Percentiles rank a stretch among this genome's conserved stretches.
Evolutionary conservation across 2,888 invertebrate genomes (phyloP).

Genomic region (Drepanosiphum platanoidis): DNA sequence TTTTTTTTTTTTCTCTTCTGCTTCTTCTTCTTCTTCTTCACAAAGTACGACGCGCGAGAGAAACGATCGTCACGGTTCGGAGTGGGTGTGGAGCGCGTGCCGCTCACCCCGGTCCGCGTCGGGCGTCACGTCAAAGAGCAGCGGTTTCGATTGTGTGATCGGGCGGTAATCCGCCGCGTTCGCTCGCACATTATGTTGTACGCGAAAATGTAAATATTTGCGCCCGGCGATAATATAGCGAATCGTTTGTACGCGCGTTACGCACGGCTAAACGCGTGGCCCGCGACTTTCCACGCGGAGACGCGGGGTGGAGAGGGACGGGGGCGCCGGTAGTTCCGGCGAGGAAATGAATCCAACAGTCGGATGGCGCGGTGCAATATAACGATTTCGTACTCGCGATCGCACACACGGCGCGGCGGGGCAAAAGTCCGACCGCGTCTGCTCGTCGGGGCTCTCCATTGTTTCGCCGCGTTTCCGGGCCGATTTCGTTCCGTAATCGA

Average conservation of each 20-base stretch:
- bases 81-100: too few species aligned
- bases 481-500: neutral
- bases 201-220: neutral
- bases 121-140: neutral
- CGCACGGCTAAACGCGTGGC: neutral
- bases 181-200: too few species aligned
- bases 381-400: neutral
- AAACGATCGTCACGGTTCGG: neutral
- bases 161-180: neutral
- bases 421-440: too few species aligned
- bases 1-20: too few species aligned
- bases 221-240: neutral
- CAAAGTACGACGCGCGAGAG: too few species aligned
- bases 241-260: constrained; percentile 9
- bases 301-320: constrained; percentile 15
- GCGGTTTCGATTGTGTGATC: neutral
- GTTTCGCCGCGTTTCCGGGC: neutral
- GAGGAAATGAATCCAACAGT: constrained; percentile 47
- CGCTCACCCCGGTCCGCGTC: neutral
- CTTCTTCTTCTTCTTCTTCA: too few species aligned
- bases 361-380: neutral
- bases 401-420: too few species aligned
- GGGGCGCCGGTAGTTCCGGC: constrained; percentile 18
- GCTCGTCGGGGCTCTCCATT: too few species aligned
- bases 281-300: too few species aligned